phyloP scores from a whole-genome alignment of 2,888 invertebrate genomes.

The Lasioglossum lativentre region DNA sequence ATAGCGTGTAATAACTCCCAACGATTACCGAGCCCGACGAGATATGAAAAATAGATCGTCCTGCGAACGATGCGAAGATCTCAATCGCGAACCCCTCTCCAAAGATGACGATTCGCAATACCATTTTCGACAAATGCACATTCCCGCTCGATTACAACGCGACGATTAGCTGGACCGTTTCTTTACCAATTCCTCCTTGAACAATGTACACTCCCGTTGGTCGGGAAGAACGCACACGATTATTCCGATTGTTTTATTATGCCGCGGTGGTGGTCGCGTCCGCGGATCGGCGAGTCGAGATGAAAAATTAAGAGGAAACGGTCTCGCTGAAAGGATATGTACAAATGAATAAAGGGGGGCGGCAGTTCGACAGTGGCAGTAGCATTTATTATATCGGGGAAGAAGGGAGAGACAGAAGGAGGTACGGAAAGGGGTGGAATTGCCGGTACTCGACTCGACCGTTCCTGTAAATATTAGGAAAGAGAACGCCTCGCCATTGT shows the following conservation, averaged over 20 bases:
- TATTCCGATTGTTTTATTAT: neutral
- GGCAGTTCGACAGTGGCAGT: slow-evolving; percentile 5
- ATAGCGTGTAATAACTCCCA: slow-evolving; percentile 32
- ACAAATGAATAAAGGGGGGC: slow-evolving; percentile 14
- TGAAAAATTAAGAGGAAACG: neutral
- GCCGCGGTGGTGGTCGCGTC: neutral
- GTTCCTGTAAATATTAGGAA: slow-evolving; percentile 67
- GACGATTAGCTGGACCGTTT: neutral
- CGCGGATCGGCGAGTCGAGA: neutral
- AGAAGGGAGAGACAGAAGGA: neutral
- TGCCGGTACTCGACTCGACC: slow-evolving; percentile 51
- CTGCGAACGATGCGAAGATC: neutral
- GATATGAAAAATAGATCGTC: neutral
- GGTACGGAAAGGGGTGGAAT: slow-evolving; percentile 26
- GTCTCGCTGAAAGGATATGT: neutral
- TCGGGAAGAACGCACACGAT: neutral
- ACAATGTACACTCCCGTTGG: neutral
- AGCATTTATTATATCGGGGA: slow-evolving; percentile 42
- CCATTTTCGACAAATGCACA: neutral
- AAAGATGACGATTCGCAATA: neutral
- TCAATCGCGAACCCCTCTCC: neutral
- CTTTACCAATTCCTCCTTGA: neutral
- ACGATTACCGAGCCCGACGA: slow-evolving; percentile 16
- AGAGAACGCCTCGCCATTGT: slow-evolving; percentile 68
- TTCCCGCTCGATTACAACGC: no score